Base-by-base conservation (phyloP, 2,797 vertebrate species). In the Masticophis lateralis region DNA sequence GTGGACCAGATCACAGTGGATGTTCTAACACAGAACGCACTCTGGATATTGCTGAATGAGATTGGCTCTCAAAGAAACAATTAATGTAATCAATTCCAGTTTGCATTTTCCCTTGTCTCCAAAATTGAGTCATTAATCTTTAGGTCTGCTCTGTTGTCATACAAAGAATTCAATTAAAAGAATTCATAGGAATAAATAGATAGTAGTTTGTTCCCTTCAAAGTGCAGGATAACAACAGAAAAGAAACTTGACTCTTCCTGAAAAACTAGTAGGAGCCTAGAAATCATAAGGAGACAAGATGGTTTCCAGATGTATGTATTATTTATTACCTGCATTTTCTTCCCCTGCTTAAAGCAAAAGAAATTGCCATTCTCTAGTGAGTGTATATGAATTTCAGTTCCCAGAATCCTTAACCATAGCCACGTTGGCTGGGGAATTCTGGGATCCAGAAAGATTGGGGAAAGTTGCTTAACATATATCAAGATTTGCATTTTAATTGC, bases 41-140 rank as follows among this genome's bases (percentile, higher is more conserved):
- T 83, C 55, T 51, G 86, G 74, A 94, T 28, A 43, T 57, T 87
- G 91, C 91, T 90, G 56, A 94, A 96, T 86, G 90, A 96, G 87
- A 87, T 89, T 8, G 55, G 0, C 74, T 96, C 95, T 95, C 92
- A 93, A 94, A 91, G 83, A 27, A 95, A 87, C 93, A 95, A 95
- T 32, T 94, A 95, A 95, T 94, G 89, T 92, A 94, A 95, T 96
- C 95, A 94, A 96, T 96, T 97, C 96, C 91, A 86, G 90, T 96
- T 96, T 95, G 95, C 27, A 14, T 97, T 97, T 96, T 97, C 95
- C 95, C 97, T 97, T 96, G 95, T 97, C 95, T 97, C 92, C 95
- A 96, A 94, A 95, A 94, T 97, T 93, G 95, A 96, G 94, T 96
- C 97, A 97, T 97, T 97, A 96, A 96, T 97, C 96, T 96, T 91